phyloP scores from a whole-genome alignment of 2,888 invertebrate species.

The Coelogynopora nodosa region DNA sequence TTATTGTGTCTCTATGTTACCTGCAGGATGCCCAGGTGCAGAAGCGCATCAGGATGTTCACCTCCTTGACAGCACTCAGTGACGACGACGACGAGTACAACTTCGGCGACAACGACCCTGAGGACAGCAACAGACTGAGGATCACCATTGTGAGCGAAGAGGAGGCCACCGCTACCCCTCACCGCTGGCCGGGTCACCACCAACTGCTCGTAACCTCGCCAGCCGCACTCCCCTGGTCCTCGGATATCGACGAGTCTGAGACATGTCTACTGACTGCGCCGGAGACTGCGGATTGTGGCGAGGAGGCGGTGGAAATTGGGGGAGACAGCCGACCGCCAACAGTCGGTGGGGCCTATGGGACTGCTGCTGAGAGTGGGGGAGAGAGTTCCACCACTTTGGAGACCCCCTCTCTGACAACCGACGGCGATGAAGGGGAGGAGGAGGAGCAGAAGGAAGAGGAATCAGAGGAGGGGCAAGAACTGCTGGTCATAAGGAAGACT shows the following conservation, averaged over 20 bases:
- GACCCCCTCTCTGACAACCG: not conserved
- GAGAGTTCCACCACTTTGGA: too few species aligned
- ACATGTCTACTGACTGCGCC: not conserved
- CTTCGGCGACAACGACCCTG: not conserved
- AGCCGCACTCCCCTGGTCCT: not conserved
- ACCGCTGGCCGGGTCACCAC: not conserved
- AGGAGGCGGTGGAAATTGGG: too few species aligned
- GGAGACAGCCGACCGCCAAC: not conserved
- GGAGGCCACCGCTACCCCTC: not conserved
- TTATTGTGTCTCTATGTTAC: not conserved
- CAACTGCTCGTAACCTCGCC: not conserved
- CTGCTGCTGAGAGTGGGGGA: too few species aligned
- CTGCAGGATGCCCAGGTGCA: not conserved
- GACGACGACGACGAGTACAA: not conserved
- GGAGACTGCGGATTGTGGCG: not conserved
- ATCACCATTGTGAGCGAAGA: not conserved
- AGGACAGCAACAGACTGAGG: not conserved
- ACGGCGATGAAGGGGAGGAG: not conserved
- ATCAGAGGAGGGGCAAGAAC: not conserved
- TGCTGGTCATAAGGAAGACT: too few species aligned
- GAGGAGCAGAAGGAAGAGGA: not conserved
- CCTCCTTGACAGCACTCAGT: not conserved
- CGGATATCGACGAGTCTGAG: not conserved
- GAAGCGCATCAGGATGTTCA: conserved; percentile 4
- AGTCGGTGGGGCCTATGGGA: too few species aligned